These are phyloP conservation scores for Drosophila biarmipes DNA, from an alignment of 1,140 invertebrate species.

Conservation along the genomic window DNA sequence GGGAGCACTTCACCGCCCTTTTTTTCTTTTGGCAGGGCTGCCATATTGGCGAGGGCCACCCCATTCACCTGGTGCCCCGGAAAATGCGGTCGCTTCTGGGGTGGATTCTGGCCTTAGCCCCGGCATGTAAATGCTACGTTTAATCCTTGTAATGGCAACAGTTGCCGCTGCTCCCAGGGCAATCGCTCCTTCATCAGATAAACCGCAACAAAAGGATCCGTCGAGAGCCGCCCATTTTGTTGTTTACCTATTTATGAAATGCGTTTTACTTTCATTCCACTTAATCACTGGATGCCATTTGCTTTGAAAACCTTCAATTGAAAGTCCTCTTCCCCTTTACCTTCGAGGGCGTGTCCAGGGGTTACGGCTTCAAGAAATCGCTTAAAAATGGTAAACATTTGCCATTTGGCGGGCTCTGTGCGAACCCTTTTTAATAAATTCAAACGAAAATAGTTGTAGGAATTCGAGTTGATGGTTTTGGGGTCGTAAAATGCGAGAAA, in stretches of 20 bases:
- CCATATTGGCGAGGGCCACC: constrained; percentile 58
- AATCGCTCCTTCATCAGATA: constrained; percentile 44
- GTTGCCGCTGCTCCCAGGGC: constrained; percentile 68
- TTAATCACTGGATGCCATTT: constrained; percentile 59
- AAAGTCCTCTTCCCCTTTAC: constrained; percentile 17
- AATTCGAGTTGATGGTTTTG: not conserved
- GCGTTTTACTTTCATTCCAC: constrained; percentile 56
- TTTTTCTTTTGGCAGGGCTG: constrained; percentile 12
- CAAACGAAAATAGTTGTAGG: constrained; percentile 4
- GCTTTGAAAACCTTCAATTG: constrained; percentile 42
- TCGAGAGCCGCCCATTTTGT: constrained; percentile 29
- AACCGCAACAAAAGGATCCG: constrained; percentile 55
- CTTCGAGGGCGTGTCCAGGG: constrained; percentile 42
- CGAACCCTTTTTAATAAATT: constrained; percentile 36
- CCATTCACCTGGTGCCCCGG: constrained; percentile 50
- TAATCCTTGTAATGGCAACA: constrained; percentile 76
- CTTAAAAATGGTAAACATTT: constrained; percentile 35
- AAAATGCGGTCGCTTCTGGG: constrained; percentile 55
- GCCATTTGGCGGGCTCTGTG: constrained; percentile 15
- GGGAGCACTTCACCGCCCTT: constrained; percentile 6
- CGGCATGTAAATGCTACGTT: constrained; percentile 64
- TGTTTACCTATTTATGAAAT: constrained; percentile 52
- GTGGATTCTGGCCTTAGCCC: constrained; percentile 14
- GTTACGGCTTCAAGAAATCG: constrained; percentile 5
- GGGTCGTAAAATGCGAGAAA: constrained; percentile 2